Percentiles rank a stretch among this genome's conserved stretches.
Conservation (phyloP, 2,888 invertebrate species). For the Electrophaes corylata region DNA sequence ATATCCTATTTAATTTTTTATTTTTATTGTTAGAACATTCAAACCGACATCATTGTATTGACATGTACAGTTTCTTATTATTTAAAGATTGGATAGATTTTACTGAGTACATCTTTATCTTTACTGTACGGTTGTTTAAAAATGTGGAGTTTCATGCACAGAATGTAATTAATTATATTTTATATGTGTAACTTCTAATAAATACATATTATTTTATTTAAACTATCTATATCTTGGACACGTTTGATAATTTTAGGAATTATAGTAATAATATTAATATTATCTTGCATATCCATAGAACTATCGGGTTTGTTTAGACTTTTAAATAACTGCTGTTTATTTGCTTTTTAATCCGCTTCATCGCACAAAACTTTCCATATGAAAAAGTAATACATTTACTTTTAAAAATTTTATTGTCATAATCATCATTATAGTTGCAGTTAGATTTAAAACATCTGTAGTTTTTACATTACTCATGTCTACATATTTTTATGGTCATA, state of each 20-base stretch:
- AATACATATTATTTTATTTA: slow-evolving; percentile 24
- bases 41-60: neutral
- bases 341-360: slow-evolving; percentile 67
- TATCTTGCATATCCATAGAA: slow-evolving; percentile 49
- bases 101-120: neutral
- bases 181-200: slow-evolving; percentile 41
- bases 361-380: slow-evolving; percentile 50
- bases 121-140: neutral
- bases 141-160: slow-evolving; percentile 47
- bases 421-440: slow-evolving; percentile 52
- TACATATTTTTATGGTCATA: neutral
- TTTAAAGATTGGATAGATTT: neutral
- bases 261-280: slow-evolving; percentile 35
- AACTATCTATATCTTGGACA: slow-evolving; percentile 35
- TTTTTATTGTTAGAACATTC: neutral
- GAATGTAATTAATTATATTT: slow-evolving; percentile 47
- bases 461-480: slow-evolving; percentile 9
- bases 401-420: slow-evolving; percentile 41
- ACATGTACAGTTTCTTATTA: neutral
- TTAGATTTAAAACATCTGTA: slow-evolving; percentile 44
- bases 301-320: slow-evolving; percentile 57
- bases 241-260: neutral
- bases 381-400: slow-evolving; percentile 34
- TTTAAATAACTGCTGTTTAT: slow-evolving; percentile 56
- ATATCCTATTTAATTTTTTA: too few species aligned